Evolutionary conservation across 1,140 invertebrate species (phyloP).

Genomic region (Plodia interpunctella): DNA sequence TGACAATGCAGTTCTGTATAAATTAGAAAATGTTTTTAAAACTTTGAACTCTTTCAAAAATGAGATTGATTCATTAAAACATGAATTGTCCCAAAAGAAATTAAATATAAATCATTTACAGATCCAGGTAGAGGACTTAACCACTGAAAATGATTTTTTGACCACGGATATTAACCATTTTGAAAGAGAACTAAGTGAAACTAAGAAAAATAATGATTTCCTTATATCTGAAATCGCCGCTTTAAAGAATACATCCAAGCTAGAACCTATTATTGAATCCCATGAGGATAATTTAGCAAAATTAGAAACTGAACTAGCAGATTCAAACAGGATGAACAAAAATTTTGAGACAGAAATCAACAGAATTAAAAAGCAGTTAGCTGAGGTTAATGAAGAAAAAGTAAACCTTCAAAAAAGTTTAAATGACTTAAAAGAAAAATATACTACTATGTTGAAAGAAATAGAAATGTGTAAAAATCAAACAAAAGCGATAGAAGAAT

Average conservation of each 20-base stretch:
- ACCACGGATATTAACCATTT: conserved; percentile 79
- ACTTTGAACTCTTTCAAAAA: conserved; percentile 61
- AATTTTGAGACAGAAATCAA: conserved; percentile 72
- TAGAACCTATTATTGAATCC: conserved; percentile 82
- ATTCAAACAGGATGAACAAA: conserved; percentile 72
- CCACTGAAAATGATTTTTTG: conserved; percentile 77
- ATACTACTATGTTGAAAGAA: conserved; percentile 69
- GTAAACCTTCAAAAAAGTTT: conserved; percentile 58
- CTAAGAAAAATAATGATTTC: conserved; percentile 82
- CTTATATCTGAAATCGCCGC: conserved; percentile 80
- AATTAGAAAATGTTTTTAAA: conserved; percentile 64
- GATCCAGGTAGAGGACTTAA: conserved; percentile 67
- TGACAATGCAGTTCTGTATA: conserved; percentile 57
- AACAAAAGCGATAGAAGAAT: conserved; percentile 49
- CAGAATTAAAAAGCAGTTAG: conserved; percentile 61
- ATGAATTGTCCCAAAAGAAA: conserved; percentile 62
- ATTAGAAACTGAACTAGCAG: conserved; percentile 80
- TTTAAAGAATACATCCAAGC: conserved; percentile 78
- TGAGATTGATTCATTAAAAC: conserved; percentile 58
- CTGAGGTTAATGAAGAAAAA: conserved; percentile 64
- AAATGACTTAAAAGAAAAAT: conserved; percentile 64
- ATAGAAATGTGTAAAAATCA: conserved; percentile 56
- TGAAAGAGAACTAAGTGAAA: conserved; percentile 80
- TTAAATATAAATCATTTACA: conserved; percentile 56
- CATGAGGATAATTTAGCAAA: conserved; percentile 81